Evolutionary conservation across 1,140 invertebrate genomes (phyloP).

Genomic region (Solen grandis): DNA sequence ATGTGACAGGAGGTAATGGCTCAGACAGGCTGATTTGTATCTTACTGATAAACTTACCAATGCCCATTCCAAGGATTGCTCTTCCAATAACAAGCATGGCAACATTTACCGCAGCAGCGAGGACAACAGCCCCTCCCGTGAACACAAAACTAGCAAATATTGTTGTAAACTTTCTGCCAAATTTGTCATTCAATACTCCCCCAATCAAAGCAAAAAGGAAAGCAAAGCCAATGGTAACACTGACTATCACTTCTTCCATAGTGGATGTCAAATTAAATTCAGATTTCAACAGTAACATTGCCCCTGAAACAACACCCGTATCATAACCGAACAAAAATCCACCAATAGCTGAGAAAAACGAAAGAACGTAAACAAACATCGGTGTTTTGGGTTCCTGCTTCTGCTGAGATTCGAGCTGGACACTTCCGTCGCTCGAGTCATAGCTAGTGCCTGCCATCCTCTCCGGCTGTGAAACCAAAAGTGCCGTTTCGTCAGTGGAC

Average conservation of each 20-base stretch:
- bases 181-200: slow-evolving; percentile 82
- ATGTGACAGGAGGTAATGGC: too few relatives aligned
- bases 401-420: background rate
- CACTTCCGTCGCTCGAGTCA: background rate
- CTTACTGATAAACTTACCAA: slow-evolving; percentile 82
- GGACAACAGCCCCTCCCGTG: slow-evolving; percentile 82
- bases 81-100: slow-evolving; percentile 83
- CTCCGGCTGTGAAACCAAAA: background rate
- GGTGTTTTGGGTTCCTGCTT: slow-evolving; percentile 1
- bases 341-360: slow-evolving; percentile 83
- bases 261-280: slow-evolving; percentile 79
- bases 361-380: slow-evolving; percentile 81
- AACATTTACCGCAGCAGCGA: slow-evolving; percentile 81
- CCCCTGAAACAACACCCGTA: slow-evolving; percentile 85
- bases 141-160: slow-evolving; percentile 84
- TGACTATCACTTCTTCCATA: slow-evolving; percentile 82
- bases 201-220: slow-evolving; percentile 65
- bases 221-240: slow-evolving; percentile 77
- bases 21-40: too few relatives aligned
- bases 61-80: slow-evolving; percentile 84
- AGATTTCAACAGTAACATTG: slow-evolving; percentile 82
- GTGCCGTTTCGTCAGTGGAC: background rate
- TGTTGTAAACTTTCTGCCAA: slow-evolving; percentile 83
- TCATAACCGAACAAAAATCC: slow-evolving; percentile 86
- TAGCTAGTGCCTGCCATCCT: background rate